Conservation (phyloP, 2,888 invertebrate species). For the Melinopterus prodromus region DNA sequence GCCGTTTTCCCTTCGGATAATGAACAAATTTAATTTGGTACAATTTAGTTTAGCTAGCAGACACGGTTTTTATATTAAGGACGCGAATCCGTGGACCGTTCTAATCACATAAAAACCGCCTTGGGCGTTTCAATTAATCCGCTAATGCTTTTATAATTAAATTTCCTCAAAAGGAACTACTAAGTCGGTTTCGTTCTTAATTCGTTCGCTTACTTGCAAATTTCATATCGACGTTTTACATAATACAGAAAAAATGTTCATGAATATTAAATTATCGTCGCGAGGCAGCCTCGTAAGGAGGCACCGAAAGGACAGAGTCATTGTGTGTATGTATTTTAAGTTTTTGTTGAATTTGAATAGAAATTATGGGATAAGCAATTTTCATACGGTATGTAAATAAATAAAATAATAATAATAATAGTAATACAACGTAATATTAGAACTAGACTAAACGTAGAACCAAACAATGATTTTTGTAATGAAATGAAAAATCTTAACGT, state of each 20-base stretch:
- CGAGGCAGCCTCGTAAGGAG: neutral
- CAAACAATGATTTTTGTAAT: neutral
- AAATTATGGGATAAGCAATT: too few relatives aligned
- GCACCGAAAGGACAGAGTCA: neutral
- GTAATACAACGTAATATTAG: too few relatives aligned
- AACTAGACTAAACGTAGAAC: neutral
- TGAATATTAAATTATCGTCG: neutral
- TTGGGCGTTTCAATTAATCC: neutral
- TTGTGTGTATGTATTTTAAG: too few relatives aligned
- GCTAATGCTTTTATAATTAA: conserved; percentile 4
- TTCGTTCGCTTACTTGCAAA: conserved; percentile 4
- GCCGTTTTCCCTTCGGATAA: neutral
- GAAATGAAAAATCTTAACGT: too few relatives aligned
- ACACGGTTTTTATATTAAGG: neutral
- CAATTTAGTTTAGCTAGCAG: neutral
- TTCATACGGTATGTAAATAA: too few relatives aligned
- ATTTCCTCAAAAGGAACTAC: neutral
- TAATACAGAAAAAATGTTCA: neutral
- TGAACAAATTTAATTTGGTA: neutral
- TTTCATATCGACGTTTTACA: neutral
- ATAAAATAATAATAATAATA: too few relatives aligned
- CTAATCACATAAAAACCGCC: neutral
- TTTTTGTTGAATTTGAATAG: too few relatives aligned
- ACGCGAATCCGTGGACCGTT: neutral
- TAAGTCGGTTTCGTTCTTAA: neutral